phyloP scores from a whole-genome alignment of 2,888 invertebrate species.

The Halictus ligatus region DNA sequence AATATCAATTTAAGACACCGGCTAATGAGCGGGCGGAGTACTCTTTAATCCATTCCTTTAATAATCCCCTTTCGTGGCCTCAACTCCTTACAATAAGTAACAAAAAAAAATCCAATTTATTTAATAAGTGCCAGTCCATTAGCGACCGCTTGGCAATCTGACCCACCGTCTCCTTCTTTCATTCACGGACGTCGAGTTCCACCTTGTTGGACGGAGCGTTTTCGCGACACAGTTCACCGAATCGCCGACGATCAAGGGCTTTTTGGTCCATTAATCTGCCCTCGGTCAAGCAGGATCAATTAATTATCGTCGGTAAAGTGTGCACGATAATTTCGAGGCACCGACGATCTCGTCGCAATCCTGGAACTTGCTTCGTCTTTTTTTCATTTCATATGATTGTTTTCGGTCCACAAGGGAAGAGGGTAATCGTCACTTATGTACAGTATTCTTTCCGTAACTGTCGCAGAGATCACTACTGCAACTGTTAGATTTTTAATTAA shows the following conservation, averaged over 20 bases:
- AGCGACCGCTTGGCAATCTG: conserved; percentile 14
- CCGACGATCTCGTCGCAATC: conserved; percentile 5
- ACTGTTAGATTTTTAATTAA: too few species aligned
- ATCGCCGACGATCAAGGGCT: conserved; percentile 22
- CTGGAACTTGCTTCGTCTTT: neutral
- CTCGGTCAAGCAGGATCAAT: conserved; percentile 35
- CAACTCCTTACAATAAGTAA: neutral
- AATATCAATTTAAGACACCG: neutral
- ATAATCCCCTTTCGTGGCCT: neutral
- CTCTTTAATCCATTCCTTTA: neutral
- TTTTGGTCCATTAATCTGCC: conserved; percentile 53
- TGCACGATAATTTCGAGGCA: conserved; percentile 47
- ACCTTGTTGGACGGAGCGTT: conserved; percentile 12
- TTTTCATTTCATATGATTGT: neutral
- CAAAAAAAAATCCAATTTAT: conserved; percentile 8
- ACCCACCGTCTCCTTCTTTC: conserved; percentile 30
- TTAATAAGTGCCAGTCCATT: conserved; percentile 32
- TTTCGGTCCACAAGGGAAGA: neutral
- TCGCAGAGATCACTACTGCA: too few species aligned
- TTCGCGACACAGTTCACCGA: conserved; percentile 24
- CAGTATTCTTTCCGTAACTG: too few species aligned
- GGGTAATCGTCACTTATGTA: too few species aligned
- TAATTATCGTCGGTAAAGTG: conserved; percentile 57
- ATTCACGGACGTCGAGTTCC: conserved; percentile 22
- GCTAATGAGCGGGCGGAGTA: neutral